Evolutionary conservation across 1,140 invertebrate genomes (phyloP).

Genomic region (Tetramorium simillimum): DNA sequence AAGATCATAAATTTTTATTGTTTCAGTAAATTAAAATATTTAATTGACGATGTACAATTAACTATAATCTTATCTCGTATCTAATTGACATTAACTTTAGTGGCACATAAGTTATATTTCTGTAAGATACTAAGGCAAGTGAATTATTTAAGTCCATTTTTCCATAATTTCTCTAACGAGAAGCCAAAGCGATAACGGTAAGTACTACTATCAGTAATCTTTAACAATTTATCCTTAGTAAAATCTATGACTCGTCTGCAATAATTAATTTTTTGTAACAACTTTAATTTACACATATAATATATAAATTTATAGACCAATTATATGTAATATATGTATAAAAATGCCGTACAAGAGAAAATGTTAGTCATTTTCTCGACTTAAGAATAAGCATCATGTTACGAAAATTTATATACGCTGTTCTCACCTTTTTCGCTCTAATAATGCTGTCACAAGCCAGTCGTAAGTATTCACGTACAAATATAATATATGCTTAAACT

Average conservation of each 20-base stretch:
- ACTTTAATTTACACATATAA: background rate
- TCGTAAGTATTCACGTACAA: slow-evolving; percentile 16
- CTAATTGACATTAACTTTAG: background rate
- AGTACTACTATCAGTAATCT: background rate
- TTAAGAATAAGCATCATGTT: background rate
- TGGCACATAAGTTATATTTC: background rate
- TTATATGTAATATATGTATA: background rate
- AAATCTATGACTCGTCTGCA: background rate
- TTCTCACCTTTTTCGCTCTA: background rate
- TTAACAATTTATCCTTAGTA: background rate
- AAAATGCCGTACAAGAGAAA: background rate
- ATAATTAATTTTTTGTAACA: background rate
- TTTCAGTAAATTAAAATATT: background rate
- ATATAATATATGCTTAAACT: background rate
- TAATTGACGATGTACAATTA: background rate
- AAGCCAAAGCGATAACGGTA: background rate
- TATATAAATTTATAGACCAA: background rate
- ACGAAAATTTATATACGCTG: background rate
- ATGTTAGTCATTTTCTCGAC: background rate
- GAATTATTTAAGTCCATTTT: background rate
- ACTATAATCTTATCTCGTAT: background rate
- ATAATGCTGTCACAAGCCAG: background rate
- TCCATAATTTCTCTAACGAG: background rate
- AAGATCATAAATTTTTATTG: background rate
- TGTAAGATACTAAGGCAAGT: background rate